Evolutionary conservation across 2,797 vertebrate genomes (phyloP), one percentile per base, ranked within the genome.

Genomic region (Dipus sagitta): DNA sequence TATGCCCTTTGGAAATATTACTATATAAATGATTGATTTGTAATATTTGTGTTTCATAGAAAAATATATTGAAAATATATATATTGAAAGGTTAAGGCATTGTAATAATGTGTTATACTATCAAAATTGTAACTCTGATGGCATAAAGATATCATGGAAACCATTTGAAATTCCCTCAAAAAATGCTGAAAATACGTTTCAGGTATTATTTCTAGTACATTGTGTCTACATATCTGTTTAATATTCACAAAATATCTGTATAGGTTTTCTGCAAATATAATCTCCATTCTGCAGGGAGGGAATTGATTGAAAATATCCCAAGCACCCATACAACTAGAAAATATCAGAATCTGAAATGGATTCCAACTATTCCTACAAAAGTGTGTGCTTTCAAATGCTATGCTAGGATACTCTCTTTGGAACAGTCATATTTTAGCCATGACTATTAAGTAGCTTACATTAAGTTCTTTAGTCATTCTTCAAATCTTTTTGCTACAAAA

Each of bases 361-460:
- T 1, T 1, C 10, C 14, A 14, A 54, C 0, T 23, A 70, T 64
- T 58, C 2, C n/a, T 10, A 1, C 64, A 28, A 42, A 24, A n/a
- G n/a, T n/a, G n/a, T n/a, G n/a, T n/a, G n/a, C n/a, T n/a, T n/a
- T n/a, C n/a, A n/a, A n/a, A n/a, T n/a, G 10, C 0, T 64, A 70
- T 3, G 7, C 1, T 38, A 75, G 7, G 7, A 8, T 62, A 24
- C 24, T 67, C 0, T 72, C 65, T 30, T 38, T 62, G 1, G 32
- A 1, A 18, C 2, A 47, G 3, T 58, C 9, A 3, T 8, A 23
- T 42, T 90, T 74, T 85, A 86, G 34, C 42, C 32, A 17, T 65
- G 3, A 86, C 2, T 90, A 70, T 80, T 76, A 54, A 75, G 47
- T 21, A 77, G 67, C 8, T 65, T 71, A 12, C 23, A 70, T 62